phyloP scores from a whole-genome alignment of 2,113 vertebrate genomes.

The Chinchilla lanigera region DNA sequence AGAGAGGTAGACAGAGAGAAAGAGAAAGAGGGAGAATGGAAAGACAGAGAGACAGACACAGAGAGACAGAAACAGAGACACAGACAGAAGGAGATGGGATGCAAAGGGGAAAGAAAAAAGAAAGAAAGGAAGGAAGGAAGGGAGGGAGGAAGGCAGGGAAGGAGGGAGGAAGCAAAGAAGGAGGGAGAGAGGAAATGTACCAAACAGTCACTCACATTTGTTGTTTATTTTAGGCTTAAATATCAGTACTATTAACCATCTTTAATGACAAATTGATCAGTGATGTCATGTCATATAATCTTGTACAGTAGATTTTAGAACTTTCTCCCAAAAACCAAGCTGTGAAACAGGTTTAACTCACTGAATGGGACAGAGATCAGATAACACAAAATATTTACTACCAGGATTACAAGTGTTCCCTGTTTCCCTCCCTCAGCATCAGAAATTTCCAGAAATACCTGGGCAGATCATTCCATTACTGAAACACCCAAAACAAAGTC shows the following conservation, averaged over 20 bases:
- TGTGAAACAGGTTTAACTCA: not conserved
- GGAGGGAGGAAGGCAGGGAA: not conserved
- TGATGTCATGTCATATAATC: not conserved
- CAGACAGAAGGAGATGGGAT: no score
- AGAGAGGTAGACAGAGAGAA: accelerated
- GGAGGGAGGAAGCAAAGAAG: accelerated
- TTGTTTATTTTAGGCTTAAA: not conserved
- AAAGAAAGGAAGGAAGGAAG: accelerated
- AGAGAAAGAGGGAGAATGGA: accelerated
- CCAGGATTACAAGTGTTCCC: not conserved
- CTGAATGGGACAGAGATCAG: not conserved
- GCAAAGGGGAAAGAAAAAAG: accelerated
- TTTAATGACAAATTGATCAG: not conserved
- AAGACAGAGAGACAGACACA: no score
- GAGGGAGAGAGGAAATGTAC: not conserved
- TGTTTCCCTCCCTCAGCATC: not conserved
- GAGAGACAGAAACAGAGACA: no score
- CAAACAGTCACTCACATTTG: not conserved
- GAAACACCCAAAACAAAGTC: not conserved
- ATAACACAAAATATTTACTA: not conserved
- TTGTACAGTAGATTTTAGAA: not conserved
- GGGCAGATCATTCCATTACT: not conserved
- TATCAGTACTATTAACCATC: not conserved
- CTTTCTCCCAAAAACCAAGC: not conserved
- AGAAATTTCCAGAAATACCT: constrained; percentile 42